Base-by-base conservation (phyloP, 2,888 invertebrate genomes). In the Chrysodeixis includens region DNA sequence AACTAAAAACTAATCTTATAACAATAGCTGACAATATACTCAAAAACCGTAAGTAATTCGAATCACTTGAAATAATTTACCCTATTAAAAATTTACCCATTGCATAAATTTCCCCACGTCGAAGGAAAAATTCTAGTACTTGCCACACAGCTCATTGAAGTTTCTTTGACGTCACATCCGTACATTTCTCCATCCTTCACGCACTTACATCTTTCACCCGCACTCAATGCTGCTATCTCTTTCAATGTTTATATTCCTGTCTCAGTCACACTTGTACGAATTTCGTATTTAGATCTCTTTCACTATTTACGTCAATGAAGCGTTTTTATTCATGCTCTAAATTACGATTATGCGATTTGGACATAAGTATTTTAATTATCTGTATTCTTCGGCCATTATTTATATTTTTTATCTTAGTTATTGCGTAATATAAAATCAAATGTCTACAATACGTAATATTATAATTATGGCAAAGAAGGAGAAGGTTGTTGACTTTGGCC, bases 151-250 rank as follows among this genome's bases (percentile, higher is more conserved):
- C 67, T 66, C 61, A 26, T 20, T 62, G 49, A 51, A n/a, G 46
- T 7, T 40, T 32, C 18, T 0, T 62, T 71, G 51, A 80, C 79
- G 78, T 81, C 74, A 80, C n/a, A 20, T 46, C 35, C 20, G n/a
- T 53, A 7, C 77, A 81, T 81, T 59, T 72, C 56, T 72, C 71
- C 55, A 52, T 87, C 86, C 74, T 74, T 85, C 66, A 66, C 81
- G 22, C 82, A 73, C 87, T 35, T 20, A 30, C 6, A 0, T 20
- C 52, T 8, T 26, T 65, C 16, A 30, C 9, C 63, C 67, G 56
- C 64, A 74, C 66, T 58, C 53, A 70, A 40, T 66, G 44, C 71
- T 78, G 80, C 79, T 62, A 60, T 78, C 75, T 18, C 62, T 55
- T 62, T 68, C 35, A 51, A 51, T 62, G n/a, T 61, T 60, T 46